Evolutionary conservation across 2,888 invertebrate species (phyloP).

Genomic region (Bembecia ichneumoniformis): DNA sequence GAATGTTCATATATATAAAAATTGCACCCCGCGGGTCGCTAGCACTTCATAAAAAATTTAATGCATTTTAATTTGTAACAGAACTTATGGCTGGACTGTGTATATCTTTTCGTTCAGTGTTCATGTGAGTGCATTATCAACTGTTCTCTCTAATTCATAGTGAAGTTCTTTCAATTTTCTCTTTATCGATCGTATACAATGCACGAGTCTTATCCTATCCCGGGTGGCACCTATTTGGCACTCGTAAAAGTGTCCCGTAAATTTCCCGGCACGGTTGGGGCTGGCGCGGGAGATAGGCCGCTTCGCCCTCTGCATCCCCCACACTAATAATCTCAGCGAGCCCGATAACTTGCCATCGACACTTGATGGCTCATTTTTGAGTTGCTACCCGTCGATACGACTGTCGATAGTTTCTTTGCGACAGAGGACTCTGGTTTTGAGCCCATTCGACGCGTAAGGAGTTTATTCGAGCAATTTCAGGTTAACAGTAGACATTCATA

Average conservation of each 20-base stretch:
- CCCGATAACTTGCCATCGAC: conserved; percentile 33
- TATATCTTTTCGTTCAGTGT: too few relatives aligned
- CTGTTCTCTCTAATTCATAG: too few relatives aligned
- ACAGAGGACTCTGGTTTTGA: not conserved
- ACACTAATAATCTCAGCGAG: conserved; percentile 25
- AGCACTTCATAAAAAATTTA: too few relatives aligned
- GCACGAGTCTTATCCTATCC: conserved; percentile 28
- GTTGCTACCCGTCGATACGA: conserved; percentile 4
- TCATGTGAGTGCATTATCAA: too few relatives aligned
- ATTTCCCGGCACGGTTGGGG: conserved; percentile 59
- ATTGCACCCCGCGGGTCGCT: too few relatives aligned
- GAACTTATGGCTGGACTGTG: too few relatives aligned
- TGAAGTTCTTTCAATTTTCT: too few relatives aligned
- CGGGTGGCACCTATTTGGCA: conserved; percentile 62
- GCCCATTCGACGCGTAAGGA: too few relatives aligned
- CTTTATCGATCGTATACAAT: not conserved
- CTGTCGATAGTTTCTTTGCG: conserved; percentile 8
- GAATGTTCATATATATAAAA: too few relatives aligned
- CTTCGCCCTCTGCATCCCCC: conserved; percentile 6
- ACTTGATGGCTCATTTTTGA: conserved; percentile 13
- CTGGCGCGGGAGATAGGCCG: conserved; percentile 26
- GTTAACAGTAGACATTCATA: too few relatives aligned
- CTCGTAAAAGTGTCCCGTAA: conserved; percentile 65
- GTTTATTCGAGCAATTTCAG: too few relatives aligned
- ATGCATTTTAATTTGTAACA: too few relatives aligned